Evolutionary conservation across 2,888 invertebrate species (phyloP), one percentile per base, ranked within the genome.

Genomic region (Hydroisotoma schaefferi): DNA sequence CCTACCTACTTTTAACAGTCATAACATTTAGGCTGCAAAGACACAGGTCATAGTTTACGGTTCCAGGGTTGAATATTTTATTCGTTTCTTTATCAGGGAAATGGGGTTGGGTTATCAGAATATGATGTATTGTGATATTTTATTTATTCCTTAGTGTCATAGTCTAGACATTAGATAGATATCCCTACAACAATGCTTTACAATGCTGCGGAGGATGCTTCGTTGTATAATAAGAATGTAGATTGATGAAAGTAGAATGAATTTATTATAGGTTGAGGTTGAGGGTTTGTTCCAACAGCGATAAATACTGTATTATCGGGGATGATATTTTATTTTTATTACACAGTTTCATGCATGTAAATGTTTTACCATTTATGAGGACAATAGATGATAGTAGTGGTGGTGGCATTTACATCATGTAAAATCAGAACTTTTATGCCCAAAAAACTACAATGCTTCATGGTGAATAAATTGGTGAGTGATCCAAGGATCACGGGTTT

Each of bases 381-480:
- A 40, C 40, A 40, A 40, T 40, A 5, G 40, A 4, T n/a, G n/a
- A 8, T 8, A 40, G 8, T 40, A 20, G 40, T 8, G 40, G 40
- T 40, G 40, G 40, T 8, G 40, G 40, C n/a, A 40, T 33, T 33
- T 33, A 33, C 15, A 33, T 33, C 8, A 40, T 40, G 40, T 40
- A 15, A 55, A 55, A 55, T 47, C 47, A 29, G 46, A 47, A 55
- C 47, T 44, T 55, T 55, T 55, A 55, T 55, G 54, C 18, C 49
- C 49, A 54, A 44, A 26, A 43, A 43, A 54, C 40, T 26, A 15
- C n/a, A 40, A 40, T 15, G n/a, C n/a, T n/a, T n/a, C n/a, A n/a
- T n/a, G n/a, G n/a, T n/a, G n/a, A n/a, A n/a, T n/a, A n/a, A n/a
- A n/a, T n/a, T n/a, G n/a, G n/a, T n/a, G n/a, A n/a, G n/a, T n/a